Evolutionary conservation across 2,113 vertebrate genomes (phyloP), one percentile per base, ranked within the genome.

Genomic region (Thamnophis sirtalis): DNA sequence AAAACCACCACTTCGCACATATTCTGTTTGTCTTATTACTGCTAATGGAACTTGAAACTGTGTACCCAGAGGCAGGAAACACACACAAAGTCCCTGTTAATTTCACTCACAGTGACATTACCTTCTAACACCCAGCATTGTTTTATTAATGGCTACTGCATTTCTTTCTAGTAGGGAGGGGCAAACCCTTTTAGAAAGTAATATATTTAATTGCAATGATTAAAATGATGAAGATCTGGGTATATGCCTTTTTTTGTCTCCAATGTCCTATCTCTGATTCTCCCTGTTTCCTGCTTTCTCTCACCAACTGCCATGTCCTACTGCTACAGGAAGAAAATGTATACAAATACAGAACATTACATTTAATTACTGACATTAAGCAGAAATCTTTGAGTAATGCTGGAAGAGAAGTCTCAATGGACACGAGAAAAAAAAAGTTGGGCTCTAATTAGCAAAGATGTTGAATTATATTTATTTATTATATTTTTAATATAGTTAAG

Each of bases 181-280:
- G 88, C 93, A 94, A 94, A 90, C 91, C 13, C 95, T 94, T 96
- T 96, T 94, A 92, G 92, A 96, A 88, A 92, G 92, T 93, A 95
- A 60, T 3, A 33, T 90, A 94, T 96, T 94, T 95, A 95, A 96
- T 96, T 97, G 95, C 33, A 86, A 92, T 87, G 93, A 96, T 94
- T 60, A 53, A 54, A 93, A 91, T 92, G 90, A 88, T 94, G 60
- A 9, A 21, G 33, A 56, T 89, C 88, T 22, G 17, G 92, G 80
- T 33, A 50, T 93, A 63, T 80, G 90, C 54, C 33, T 58, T 85
- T 85, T 85, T 87, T 3, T 88, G 60, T 93, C 91, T 95, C 88
- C 91, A 87, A 92, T 63, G 56, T 93, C 92, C 84, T 80, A 86
- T 90, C 55, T 92, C 80, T n/a, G 94, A 95, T 22, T 93, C 33